Percentiles rank a stretch among this genome's conserved stretches.
Evolutionary conservation across 2,113 vertebrate genomes (phyloP).

Genomic region (Tylochromis polylepis): DNA sequence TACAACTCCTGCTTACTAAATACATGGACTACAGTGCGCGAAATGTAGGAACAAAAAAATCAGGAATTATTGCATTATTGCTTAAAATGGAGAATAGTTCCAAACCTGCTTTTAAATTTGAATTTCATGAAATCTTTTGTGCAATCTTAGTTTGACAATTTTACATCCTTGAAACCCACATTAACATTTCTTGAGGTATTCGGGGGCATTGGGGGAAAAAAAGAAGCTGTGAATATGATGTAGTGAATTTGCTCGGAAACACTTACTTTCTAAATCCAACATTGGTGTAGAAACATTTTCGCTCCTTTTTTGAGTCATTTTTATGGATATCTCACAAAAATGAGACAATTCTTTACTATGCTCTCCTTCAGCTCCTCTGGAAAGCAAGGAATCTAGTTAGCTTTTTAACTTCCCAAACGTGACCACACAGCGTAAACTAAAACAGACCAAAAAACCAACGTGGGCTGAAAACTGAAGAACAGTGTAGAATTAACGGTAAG

Average conservation of each 20-base stretch:
- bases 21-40: neutral
- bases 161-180: neutral
- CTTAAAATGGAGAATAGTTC: neutral
- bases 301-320: neutral
- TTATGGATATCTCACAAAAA: neutral
- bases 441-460: neutral
- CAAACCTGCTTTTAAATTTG: neutral
- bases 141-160: neutral
- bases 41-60: neutral
- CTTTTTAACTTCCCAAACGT: neutral
- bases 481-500: neutral
- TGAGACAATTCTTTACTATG: neutral
- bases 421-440: neutral
- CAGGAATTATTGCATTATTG: neutral
- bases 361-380: neutral
- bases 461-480: neutral
- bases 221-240: neutral
- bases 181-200: neutral
- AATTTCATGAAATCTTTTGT: neutral
- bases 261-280: neutral
- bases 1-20: neutral
- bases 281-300: neutral
- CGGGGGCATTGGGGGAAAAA: fast-evolving
- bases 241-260: neutral
- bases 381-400: neutral